phyloP scores from a whole-genome alignment of 1,140 invertebrate species.

The Drosophila rufa region DNA sequence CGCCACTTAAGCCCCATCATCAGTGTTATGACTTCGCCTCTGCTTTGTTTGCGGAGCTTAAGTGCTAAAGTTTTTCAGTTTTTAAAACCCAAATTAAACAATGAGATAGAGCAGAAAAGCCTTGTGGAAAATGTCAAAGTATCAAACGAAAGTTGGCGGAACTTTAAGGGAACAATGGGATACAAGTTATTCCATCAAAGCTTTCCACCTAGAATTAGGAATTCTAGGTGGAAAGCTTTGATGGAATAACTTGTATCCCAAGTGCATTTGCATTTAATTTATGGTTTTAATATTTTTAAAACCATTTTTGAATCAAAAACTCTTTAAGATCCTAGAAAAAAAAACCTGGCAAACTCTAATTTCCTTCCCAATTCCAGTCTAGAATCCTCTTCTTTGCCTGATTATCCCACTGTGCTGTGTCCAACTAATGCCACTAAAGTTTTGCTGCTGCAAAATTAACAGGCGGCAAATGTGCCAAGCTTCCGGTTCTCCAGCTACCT shows the following conservation, averaged over 20 bases:
- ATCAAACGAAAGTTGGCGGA: not conserved
- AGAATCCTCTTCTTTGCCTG: not conserved
- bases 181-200: too few relatives aligned
- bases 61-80: constrained; percentile 43
- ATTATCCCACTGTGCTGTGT: constrained; percentile 23
- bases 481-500: constrained; percentile 63
- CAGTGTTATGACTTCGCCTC: not conserved
- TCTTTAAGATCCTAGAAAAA: not conserved
- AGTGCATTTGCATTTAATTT: too few relatives aligned
- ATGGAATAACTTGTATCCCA: too few relatives aligned
- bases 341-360: not conserved
- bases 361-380: not conserved
- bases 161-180: constrained; percentile 13
- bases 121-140: constrained; percentile 58
- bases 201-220: not conserved
- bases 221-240: too few relatives aligned
- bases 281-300: too few relatives aligned
- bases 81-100: constrained; percentile 24
- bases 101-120: not conserved
- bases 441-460: constrained; percentile 63
- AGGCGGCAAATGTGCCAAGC: constrained; percentile 55
- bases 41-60: constrained; percentile 37
- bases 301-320: too few relatives aligned
- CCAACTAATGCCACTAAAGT: constrained; percentile 45
- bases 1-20: constrained; percentile 34